Conservation (phyloP, 2,888 invertebrate genomes). For the Rhingia campestris region DNA sequence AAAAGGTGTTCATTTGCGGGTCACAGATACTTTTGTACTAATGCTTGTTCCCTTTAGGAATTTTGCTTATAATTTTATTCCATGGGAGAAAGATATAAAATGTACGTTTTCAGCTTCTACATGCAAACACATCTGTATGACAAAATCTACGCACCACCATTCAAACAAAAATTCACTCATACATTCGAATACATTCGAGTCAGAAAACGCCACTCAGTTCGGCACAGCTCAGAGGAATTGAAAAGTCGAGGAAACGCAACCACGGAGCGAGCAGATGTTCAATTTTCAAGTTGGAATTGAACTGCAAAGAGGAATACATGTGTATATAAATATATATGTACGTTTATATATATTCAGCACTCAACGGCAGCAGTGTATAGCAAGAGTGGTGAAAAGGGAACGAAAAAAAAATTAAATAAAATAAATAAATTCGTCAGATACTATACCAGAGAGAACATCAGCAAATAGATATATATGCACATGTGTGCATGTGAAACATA, state of each 20-base stretch:
- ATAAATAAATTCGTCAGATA: slow-evolving; percentile 73
- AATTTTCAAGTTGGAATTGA: slow-evolving; percentile 74
- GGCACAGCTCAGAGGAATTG: slow-evolving; percentile 50
- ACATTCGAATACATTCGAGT: not conserved
- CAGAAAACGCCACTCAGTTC: slow-evolving; percentile 29
- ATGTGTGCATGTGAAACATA: slow-evolving; percentile 44
- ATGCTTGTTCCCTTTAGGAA: slow-evolving; percentile 43
- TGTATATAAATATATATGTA: no score
- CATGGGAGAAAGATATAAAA: slow-evolving; percentile 57
- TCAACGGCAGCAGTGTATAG: slow-evolving; percentile 44
- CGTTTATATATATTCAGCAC: slow-evolving; percentile 36
- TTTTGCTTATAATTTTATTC: slow-evolving; percentile 58
- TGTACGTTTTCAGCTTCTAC: slow-evolving; percentile 41
- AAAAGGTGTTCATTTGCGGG: slow-evolving; percentile 54
- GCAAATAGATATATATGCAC: slow-evolving; percentile 27
- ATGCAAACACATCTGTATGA: slow-evolving; percentile 34
- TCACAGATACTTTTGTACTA: slow-evolving; percentile 19
- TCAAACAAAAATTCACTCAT: not conserved
- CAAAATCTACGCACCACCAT: slow-evolving; percentile 4
- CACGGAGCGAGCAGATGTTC: slow-evolving; percentile 81
- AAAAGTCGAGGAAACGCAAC: slow-evolving; percentile 75
- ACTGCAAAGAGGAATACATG: slow-evolving; percentile 60
- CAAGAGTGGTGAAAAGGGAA: slow-evolving; percentile 47
- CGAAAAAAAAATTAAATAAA: slow-evolving; percentile 77
- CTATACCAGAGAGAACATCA: slow-evolving; percentile 33